Percentiles rank a stretch among this genome's conserved stretches.
phyloP scores from a whole-genome alignment of 2,888 invertebrate species.

The Pristionchus exspectatus region DNA sequence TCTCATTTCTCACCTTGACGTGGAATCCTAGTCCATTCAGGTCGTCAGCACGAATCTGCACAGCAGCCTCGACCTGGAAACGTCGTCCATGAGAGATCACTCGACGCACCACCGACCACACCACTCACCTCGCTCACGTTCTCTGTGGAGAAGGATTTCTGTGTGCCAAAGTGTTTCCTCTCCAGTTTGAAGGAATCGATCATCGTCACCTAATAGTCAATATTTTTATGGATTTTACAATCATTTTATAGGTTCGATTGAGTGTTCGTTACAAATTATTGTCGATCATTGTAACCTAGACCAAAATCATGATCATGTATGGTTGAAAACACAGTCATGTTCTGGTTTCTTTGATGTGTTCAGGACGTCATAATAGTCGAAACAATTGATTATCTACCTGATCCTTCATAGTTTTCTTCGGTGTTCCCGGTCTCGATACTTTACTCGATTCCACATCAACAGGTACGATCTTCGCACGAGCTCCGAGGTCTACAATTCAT shows the following conservation, averaged over 20 bases:
- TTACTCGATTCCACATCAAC: conserved; percentile 33
- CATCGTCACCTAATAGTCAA: conserved; percentile 65
- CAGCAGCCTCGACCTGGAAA: conserved; percentile 65
- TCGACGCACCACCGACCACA: conserved; percentile 8
- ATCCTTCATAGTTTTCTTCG: conserved; percentile 55
- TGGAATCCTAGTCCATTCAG: conserved; percentile 70
- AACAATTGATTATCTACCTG: too few relatives aligned
- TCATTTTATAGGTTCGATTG: too few relatives aligned
- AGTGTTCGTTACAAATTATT: not conserved
- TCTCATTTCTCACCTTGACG: too few relatives aligned
- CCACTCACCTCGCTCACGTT: conserved; percentile 66
- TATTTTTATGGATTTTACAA: too few relatives aligned
- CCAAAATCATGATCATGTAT: too few relatives aligned
- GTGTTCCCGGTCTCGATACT: conserved; percentile 43
- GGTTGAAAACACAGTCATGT: too few relatives aligned
- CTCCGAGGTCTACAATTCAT: conserved; percentile 22
- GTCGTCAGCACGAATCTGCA: conserved; percentile 65
- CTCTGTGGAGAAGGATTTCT: conserved; percentile 69
- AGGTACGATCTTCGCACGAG: not conserved
- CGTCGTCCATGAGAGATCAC: not conserved
- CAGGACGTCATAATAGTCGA: too few relatives aligned
- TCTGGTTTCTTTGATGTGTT: too few relatives aligned
- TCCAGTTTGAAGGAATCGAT: conserved; percentile 71
- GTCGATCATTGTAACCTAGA: too few relatives aligned
- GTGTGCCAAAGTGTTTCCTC: conserved; percentile 67